Evolutionary conservation across 2,888 invertebrate genomes (phyloP).

Genomic region (Zygothrica quintamaculata): DNA sequence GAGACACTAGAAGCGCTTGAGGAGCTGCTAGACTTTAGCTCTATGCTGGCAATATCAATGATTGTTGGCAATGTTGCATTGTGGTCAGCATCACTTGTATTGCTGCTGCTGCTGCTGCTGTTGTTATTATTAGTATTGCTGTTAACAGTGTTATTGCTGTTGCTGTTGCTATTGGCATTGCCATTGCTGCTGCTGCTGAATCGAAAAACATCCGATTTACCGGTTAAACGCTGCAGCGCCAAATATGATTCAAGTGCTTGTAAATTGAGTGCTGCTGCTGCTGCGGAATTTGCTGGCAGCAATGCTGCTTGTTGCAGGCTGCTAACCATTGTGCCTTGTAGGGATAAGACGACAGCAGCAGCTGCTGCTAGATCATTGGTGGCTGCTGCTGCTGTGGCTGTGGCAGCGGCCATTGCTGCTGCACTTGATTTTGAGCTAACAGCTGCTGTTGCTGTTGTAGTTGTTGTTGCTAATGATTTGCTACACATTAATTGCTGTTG

Average conservation of each 20-base stretch:
- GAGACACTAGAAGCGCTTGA: constrained; percentile 61
- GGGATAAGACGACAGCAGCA: constrained; percentile 90
- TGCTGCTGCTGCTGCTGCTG: constrained; percentile 42
- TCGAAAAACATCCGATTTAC: constrained; percentile 89
- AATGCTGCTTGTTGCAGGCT: constrained; percentile 93
- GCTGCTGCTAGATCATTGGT: constrained; percentile 86
- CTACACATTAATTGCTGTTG: constrained; percentile 4
- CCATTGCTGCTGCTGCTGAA: constrained; percentile 59
- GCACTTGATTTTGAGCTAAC: constrained; percentile 53
- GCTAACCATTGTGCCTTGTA: constrained; percentile 94
- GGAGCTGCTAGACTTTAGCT: constrained; percentile 64
- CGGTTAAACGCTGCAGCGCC: constrained; percentile 91
- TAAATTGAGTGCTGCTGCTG: constrained; percentile 92
- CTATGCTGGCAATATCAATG: constrained; percentile 63
- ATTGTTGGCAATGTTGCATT: constrained; percentile 52
- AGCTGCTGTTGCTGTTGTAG: constrained; percentile 35
- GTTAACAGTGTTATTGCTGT: constrained; percentile 26
- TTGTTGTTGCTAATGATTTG: constrained; percentile 38
- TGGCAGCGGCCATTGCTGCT: constrained; percentile 71
- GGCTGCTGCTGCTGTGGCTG: constrained; percentile 81
- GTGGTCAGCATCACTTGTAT: constrained; percentile 40
- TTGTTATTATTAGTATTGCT: constrained; percentile 21
- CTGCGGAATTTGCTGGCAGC: constrained; percentile 92
- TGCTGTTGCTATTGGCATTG: too few species aligned
- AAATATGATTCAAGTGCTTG: constrained; percentile 94